These are phyloP conservation scores for Pseudorectes ferrugineus DNA, from an alignment of 2,113 vertebrate genomes.

Conservation along the genomic window DNA sequence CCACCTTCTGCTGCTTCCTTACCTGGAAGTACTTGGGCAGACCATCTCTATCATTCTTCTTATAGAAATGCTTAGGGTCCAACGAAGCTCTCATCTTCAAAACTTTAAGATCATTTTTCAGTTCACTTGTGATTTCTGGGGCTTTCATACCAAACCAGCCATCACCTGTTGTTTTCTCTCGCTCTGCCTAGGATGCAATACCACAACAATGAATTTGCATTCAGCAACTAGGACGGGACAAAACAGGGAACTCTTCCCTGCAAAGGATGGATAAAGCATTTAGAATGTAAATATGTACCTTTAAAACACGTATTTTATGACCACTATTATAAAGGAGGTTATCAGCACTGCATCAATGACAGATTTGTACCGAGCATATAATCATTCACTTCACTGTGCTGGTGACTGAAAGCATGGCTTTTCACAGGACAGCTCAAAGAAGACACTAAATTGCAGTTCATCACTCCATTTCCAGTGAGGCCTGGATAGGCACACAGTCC, in stretches of 20 bases:
- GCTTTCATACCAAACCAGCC: conserved; percentile 97
- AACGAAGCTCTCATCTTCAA: conserved; percentile 90
- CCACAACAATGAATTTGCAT: not conserved
- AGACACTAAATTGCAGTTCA: not conserved
- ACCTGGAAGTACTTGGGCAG: conserved; percentile 97
- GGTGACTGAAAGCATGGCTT: not conserved
- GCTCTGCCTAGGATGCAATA: conserved; percentile 78
- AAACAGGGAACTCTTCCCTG: not conserved
- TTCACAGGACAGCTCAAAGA: not conserved
- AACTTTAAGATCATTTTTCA: conserved; percentile 88
- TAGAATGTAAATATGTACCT: not conserved
- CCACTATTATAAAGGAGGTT: not conserved
- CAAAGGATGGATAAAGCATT: not conserved
- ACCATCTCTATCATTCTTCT: conserved; percentile 94
- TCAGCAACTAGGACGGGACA: not conserved
- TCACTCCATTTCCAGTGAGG: not conserved
- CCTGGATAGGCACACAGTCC: not conserved
- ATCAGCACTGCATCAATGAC: not conserved
- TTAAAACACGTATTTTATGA: not conserved
- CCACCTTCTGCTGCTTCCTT: not conserved
- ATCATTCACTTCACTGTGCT: not conserved
- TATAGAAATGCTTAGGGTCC: conserved; percentile 95
- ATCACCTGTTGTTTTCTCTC: conserved; percentile 84
- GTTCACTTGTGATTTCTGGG: conserved; percentile 87
- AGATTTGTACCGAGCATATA: not conserved